Evolutionary conservation across 2,113 vertebrate genomes (phyloP).

Genomic region (Gorsachius goisagi): DNA sequence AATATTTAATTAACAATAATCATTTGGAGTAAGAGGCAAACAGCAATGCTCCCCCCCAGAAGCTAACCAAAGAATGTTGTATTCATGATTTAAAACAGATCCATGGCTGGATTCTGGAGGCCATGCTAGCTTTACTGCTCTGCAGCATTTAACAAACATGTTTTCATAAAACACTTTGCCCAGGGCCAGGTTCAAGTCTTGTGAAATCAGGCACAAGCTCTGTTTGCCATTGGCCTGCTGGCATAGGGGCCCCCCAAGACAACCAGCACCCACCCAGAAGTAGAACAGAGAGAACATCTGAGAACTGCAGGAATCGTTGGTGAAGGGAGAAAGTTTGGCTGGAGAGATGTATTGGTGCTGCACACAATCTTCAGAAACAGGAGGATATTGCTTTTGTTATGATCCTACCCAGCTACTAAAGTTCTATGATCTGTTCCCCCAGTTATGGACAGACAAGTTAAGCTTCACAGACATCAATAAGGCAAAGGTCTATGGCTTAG

Average conservation of each 20-base stretch:
- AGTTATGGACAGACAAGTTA: not conserved
- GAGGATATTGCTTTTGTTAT: not conserved
- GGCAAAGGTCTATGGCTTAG: not conserved
- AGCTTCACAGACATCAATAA: not conserved
- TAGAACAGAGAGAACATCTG: accelerated
- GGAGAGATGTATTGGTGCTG: not conserved
- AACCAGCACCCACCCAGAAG: not conserved
- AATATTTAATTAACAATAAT: not conserved
- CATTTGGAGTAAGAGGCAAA: not conserved
- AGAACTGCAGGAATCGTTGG: not conserved
- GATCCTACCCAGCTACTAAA: not conserved
- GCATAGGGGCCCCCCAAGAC: not conserved
- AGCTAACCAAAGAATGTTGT: not conserved
- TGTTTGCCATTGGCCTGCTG: not conserved
- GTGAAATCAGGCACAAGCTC: not conserved
- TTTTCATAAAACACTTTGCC: not conserved
- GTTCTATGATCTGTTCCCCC: too few relatives aligned
- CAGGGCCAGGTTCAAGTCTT: not conserved
- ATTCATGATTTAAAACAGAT: not conserved
- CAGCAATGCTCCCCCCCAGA: not conserved
- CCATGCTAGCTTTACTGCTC: not conserved
- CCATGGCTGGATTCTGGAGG: not conserved
- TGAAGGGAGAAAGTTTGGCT: not conserved
- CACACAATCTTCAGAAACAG: not conserved
- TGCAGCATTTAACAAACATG: not conserved